Base-by-base conservation (phyloP, 1,140 invertebrate genomes). In the Trichomalopsis sarcophagae region DNA sequence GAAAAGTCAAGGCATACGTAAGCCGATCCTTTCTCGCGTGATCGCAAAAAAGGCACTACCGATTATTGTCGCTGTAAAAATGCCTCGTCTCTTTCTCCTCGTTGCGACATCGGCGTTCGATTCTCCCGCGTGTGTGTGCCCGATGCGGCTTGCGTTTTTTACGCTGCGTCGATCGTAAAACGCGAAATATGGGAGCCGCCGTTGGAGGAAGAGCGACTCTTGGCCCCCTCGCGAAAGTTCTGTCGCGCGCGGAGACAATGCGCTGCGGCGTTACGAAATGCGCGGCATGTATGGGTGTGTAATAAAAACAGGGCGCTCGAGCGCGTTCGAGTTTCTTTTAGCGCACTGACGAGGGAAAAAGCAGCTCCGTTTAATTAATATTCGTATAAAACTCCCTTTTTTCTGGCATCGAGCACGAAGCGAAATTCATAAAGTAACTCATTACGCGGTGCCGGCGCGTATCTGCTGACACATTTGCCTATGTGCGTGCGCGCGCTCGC, bases 111-210 rank as follows among this genome's bases (percentile, higher is more conserved):
- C 55, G 55, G 17, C 50, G 55, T 21, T 62, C 55, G 55, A 62
- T 7, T 21, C 14, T 62, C 4, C 6, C 55, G 55, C 55, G 21
- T 44, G 5, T n/a, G 21, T 21, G 33, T 6, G 33, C 33, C 3
- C 5, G 33, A 36, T 36, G 33, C 33, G 33, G 33, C 33, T 0
- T 36, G 33, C 33, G 33, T 71, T 71, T 71, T 71, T 71, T 23
- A 33, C 69, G 69, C 21, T 13, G 10, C 7, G 10, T 30, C 69
- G 55, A 62, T 71, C 69, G 69, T 71, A 71, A 71, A 71, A 71
- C 69, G 69, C 69, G 69, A 71, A 71, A 71, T 71, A 71, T 71
- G 69, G 69, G 55, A 71, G 23, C 9, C 23, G 9, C 27, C 69
- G n/a, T 6, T 0, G n/a, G 7, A 69, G 5, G 68, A 23, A 30